Base-by-base conservation (phyloP, 2,113 vertebrate genomes). In the Otocyon megalotis region DNA sequence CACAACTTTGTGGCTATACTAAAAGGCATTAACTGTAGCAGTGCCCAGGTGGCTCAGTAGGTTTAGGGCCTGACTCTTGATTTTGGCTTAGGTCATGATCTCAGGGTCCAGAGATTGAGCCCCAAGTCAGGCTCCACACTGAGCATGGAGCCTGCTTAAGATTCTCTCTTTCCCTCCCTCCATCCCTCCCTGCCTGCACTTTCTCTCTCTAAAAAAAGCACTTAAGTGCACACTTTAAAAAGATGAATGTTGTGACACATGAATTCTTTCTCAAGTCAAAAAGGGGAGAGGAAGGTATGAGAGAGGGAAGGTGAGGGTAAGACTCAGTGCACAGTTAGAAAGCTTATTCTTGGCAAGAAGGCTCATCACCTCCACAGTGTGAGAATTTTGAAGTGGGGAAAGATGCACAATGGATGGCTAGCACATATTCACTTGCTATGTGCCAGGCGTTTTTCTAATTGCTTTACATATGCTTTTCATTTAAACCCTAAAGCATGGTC, bases 161-260 rank as follows among this genome's bases (percentile, higher is more conserved):
- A 16, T n/a, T 67, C 65, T 67, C 30, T 32, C 63, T 67, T 30
- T 67, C 15, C 65, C 30, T 67, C 65, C 32, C 7, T 67, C 15
- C 65, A 16, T 67, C 65, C 32, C 15, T 15, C 30, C 65, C 15
- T 67, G 30, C 65, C 30, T 67, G 65, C 30, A 32, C 30, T 67
- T 14, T 67, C 28, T 16, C 12, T 63, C 26, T 63, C 2, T 65
- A 65, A 30, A 65, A 62, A 54, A 54, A 72, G 65, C 48, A 92
- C 72, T 48, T 48, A 85, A 85, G 54, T 85, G 50, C 56, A 82
- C 24, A 96, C 48, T 97, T 92, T 76, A 84, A 80, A 89, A 69
- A 76, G 53, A n/a, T 65, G 5, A 87, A 81, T 71, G 22, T 90
- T 96, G 85, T 60, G 35, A 58, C 17, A 82, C 62, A 8, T 60